phyloP scores from a whole-genome alignment of 2,888 invertebrate species.

The Nymphalis c-album region DNA sequence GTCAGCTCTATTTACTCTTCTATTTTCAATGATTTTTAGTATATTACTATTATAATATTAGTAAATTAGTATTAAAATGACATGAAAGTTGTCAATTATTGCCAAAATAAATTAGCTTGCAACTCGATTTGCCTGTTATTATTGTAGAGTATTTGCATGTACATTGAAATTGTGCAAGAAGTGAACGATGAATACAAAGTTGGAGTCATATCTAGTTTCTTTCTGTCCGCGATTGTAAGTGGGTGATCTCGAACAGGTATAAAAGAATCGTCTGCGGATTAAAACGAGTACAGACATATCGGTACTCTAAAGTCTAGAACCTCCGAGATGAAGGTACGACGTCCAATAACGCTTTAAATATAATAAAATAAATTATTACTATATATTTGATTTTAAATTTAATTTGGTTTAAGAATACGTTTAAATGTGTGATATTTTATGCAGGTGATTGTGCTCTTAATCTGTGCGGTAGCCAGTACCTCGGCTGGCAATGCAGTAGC shows the following conservation, averaged over 20 bases:
- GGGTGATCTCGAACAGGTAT: slow-evolving; percentile 60
- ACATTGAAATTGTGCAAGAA: slow-evolving; percentile 40
- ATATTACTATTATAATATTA: too few species aligned
- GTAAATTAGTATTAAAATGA: too few species aligned
- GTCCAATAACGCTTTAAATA: not conserved
- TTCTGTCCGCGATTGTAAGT: slow-evolving; percentile 64
- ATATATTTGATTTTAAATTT: not conserved
- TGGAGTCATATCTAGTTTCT: slow-evolving; percentile 60
- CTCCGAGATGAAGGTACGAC: slow-evolving; percentile 70
- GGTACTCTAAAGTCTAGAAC: slow-evolving; percentile 49
- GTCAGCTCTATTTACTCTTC: too few species aligned
- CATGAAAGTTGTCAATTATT: not conserved
- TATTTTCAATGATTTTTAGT: too few species aligned
- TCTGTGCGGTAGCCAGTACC: slow-evolving; percentile 51
- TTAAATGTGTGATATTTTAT: slow-evolving; percentile 21
- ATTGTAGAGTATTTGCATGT: slow-evolving; percentile 31
- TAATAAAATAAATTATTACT: not conserved
- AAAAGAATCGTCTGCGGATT: slow-evolving; percentile 62
- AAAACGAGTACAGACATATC: slow-evolving; percentile 57
- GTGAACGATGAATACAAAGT: slow-evolving; percentile 46
- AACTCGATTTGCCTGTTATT: slow-evolving; percentile 16
- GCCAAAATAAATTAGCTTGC: not conserved
- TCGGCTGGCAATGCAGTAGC: slow-evolving; percentile 48
- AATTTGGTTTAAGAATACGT: not conserved
- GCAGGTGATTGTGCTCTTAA: slow-evolving; percentile 54